Percentiles rank a stretch among this genome's conserved stretches.
These are phyloP conservation scores for Ridgeia piscesae DNA, from an alignment of 1,140 invertebrate species.

Conservation along the genomic window DNA sequence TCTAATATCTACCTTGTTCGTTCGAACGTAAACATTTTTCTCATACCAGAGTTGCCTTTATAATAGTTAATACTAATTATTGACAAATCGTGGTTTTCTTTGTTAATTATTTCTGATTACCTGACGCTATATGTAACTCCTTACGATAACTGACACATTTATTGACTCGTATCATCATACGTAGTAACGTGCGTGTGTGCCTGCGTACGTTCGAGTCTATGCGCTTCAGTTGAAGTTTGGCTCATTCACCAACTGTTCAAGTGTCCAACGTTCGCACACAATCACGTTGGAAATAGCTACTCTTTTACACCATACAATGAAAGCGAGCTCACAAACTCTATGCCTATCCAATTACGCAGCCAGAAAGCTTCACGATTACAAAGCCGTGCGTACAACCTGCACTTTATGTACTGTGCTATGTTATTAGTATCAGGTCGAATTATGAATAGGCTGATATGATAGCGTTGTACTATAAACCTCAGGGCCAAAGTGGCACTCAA, in stretches of 20 bases:
- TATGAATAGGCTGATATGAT: background rate
- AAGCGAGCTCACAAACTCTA: background rate
- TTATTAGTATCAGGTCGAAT: background rate
- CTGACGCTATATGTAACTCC: too few relatives aligned
- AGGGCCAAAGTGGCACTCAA: background rate
- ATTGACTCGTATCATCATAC: too few relatives aligned
- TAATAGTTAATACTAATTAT: too few relatives aligned
- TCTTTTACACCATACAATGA: background rate
- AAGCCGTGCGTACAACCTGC: too few relatives aligned
- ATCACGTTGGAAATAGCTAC: background rate
- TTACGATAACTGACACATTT: too few relatives aligned
- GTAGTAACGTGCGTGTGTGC: background rate
- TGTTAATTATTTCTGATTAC: too few relatives aligned
- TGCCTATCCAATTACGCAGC: background rate
- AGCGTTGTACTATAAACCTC: background rate
- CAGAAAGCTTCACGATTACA: background rate
- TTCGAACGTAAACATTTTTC: too few relatives aligned
- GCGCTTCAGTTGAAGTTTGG: background rate
- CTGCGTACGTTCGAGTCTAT: background rate
- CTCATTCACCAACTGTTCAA: background rate
- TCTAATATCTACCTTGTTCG: too few relatives aligned
- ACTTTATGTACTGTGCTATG: background rate
- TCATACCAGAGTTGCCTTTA: too few relatives aligned
- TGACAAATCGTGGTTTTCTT: too few relatives aligned
- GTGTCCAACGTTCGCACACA: background rate